Conservation (phyloP, 2,797 vertebrate species). For the Etheostoma nigrum region DNA sequence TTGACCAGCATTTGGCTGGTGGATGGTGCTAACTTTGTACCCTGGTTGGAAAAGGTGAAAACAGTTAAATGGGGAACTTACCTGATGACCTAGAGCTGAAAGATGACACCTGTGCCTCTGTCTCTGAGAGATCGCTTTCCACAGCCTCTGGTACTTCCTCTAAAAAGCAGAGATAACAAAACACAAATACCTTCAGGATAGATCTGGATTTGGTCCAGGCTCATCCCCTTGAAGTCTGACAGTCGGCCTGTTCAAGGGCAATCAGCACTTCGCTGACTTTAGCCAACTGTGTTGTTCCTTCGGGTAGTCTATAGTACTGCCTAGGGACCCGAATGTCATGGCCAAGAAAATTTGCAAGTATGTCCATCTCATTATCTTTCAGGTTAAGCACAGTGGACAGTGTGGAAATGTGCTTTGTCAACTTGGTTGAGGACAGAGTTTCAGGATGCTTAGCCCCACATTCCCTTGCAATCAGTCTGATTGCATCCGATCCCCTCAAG, state of each 20-base stretch:
- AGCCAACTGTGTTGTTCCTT: slow-evolving; percentile 12
- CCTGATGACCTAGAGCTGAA: no score
- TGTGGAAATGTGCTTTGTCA: slow-evolving; percentile 26
- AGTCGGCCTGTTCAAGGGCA: background rate
- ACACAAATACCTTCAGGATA: no score
- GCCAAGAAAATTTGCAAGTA: slow-evolving; percentile 1
- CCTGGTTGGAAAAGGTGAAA: no score
- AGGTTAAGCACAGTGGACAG: slow-evolving; percentile 14
- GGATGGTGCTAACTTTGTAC: no score
- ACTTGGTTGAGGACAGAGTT: slow-evolving; percentile 21
- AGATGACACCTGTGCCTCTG: no score
- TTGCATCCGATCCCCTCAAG: slow-evolving; percentile 51
- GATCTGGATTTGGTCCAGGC: background rate
- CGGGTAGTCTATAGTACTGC: slow-evolving; percentile 5
- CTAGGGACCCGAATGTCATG: slow-evolving; percentile 1
- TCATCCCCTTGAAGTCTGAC: slow-evolving; percentile 6
- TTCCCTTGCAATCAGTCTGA: slow-evolving; percentile 6
- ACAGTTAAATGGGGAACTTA: no score
- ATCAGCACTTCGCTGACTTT: background rate
- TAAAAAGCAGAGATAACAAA: no score
- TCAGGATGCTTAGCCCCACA: slow-evolving; percentile 39
- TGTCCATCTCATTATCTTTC: slow-evolving; percentile 35
- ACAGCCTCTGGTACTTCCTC: no score
- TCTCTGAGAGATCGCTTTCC: no score
- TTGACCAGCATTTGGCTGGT: no score